Base-by-base conservation (phyloP, 2,888 invertebrate species). In the Lacanobia wlatinum region DNA sequence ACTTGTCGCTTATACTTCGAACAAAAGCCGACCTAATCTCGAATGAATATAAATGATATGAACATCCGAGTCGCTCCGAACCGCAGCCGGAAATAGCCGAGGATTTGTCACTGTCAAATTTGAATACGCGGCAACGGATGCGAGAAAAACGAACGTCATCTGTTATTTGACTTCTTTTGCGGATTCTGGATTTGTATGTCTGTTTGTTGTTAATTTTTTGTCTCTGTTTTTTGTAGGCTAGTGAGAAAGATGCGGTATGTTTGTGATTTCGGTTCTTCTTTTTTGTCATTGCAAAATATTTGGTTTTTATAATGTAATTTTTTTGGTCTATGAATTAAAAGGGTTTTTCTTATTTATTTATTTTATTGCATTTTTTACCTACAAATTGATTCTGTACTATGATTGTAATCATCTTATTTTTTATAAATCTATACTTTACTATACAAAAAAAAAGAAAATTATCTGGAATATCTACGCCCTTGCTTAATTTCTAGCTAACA, bases 31-130 rank as follows among this genome's bases (percentile, higher is more conserved):
- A 85, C 87, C 87, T 85, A 90, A 90, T 91, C 92, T 91, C 90
- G 92, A 94, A 94, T 93, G 94, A 94, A 94, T 94, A 95, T 91
- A 95, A 95, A 94, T 93, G 94, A 94, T 91, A 92, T 92, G 92
- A 92, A 94, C 93, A 93, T 94, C 94, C 94, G 92, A 90, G 84
- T 83, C 79, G 68, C 71, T 70, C 94, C 94, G 89, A 93, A 92
- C 93, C 93, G 87, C 93, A 93, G 87, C 78, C 92, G 95, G 95
- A 95, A 94, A 94, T 92, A 90, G 90, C 94, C 94, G 92, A 89
- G 89, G 92, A 95, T 95, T 94, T 95, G 95, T 95, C 95, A 94
- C 86, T 93, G 95, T 95, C 95, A 95, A 93, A 95, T 95, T 95
- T 95, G 94, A 95, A 95, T 95, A 93, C 93, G 90, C 88, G 90